These are phyloP conservation scores for Danio aesculapii DNA, from an alignment of 2,797 vertebrate species.

Conservation along the genomic window DNA sequence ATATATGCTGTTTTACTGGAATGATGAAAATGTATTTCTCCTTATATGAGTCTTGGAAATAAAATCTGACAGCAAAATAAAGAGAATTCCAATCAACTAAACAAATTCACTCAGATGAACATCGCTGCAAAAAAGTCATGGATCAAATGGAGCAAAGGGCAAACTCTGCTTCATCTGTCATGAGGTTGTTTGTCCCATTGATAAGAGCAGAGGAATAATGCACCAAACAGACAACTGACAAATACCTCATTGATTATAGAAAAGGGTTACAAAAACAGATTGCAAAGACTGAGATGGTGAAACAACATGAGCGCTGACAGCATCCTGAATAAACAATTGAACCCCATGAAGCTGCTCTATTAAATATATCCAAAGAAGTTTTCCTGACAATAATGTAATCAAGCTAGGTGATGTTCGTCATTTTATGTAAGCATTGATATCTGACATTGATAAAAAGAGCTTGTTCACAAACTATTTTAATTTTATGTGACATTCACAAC, in stretches of 20 bases:
- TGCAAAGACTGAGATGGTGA: constrained; percentile 13
- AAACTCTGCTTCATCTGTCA: constrained; percentile 23
- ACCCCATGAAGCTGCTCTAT: not conserved
- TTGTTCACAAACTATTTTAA: not conserved
- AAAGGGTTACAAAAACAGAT: constrained; percentile 5
- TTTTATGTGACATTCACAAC: not conserved
- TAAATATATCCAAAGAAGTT: not conserved
- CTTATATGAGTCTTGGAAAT: not conserved
- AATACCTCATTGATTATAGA: constrained; percentile 32
- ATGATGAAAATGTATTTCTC: too few relatives aligned
- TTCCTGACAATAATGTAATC: not conserved
- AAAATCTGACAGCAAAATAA: not conserved
- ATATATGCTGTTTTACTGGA: not conserved
- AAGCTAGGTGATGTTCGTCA: not conserved
- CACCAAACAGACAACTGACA: not conserved
- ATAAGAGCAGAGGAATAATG: constrained; percentile 18
- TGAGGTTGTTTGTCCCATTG: constrained; percentile 38
- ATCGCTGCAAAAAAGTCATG: constrained; percentile 1
- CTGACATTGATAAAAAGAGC: too few relatives aligned
- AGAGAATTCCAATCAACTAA: not conserved
- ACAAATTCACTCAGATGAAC: not conserved
- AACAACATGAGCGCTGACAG: not conserved
- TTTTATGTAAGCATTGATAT: not conserved
- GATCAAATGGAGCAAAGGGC: constrained; percentile 26
- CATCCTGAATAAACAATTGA: not conserved